Base-by-base conservation (phyloP, 2,888 invertebrate species). In the Sepioteuthis lessoniana region DNA sequence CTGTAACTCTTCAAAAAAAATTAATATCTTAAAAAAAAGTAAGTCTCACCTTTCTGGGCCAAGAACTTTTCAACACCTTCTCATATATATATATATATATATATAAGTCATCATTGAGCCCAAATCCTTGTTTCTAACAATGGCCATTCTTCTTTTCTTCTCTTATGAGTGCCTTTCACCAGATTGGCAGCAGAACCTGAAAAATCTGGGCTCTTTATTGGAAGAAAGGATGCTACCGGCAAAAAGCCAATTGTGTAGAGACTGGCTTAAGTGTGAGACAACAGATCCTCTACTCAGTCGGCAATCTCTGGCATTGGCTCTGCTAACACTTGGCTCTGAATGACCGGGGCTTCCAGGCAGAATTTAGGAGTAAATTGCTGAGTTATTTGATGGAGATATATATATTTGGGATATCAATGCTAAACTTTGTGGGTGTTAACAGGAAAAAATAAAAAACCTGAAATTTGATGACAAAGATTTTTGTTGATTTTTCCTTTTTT, bases 221-320 rank as follows among this genome's bases (percentile, higher is more conserved):
- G 35, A 76, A 76, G 76, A 76, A 76, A 76, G 76, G 35, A 10
- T 76, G 76, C 76, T 76, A 8, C 76, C n/a, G 76, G 76, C 76
- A 76, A n/a, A n/a, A n/a, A n/a, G 76, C n/a, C 76, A 76, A 76
- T 76, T 76, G n/a, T 76, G 76, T 76, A 76, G 16, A 76, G 76
- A 76, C 13, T n/a, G n/a, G 13, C 25, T 19, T n/a, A 76, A 76
- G 76, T 76, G 76, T n/a, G 16, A 35, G 35, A 35, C 76, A 76
- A 76, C n/a, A 35, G 76, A 76, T 76, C n/a, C n/a, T 76, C 76
- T n/a, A 35, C 76, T n/a, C 76, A 13, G 35, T 76, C 76, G n/a
- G 76, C n/a, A 76, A 76, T 76, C n/a, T n/a, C 76, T 76, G 76
- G 76, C 76, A n/a, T 76, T 76, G 76, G n/a, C n/a, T 76, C n/a